A percentile compares a stretch with the other conserved stretches of the same genome.
These are phyloP conservation scores for Molossus molossus DNA, from an alignment of 2,797 vertebrate genomes.

Conservation along the genomic window DNA sequence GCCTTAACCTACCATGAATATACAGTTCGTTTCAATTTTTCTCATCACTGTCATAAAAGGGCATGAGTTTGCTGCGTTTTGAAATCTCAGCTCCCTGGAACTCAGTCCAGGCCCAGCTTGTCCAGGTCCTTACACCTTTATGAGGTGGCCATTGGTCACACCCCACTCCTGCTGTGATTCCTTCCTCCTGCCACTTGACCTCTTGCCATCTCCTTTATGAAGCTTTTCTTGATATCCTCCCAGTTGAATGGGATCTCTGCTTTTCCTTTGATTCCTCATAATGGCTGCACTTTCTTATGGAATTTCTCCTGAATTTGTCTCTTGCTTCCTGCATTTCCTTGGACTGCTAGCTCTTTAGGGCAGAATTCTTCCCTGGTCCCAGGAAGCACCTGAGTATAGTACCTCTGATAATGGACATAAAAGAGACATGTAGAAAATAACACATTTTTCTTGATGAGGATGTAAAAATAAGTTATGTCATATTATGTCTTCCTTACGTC, in stretches of 20 bases:
- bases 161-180: neutral
- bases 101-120: no score
- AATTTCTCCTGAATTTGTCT: neutral
- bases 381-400: neutral
- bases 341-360: neutral
- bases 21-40: neutral
- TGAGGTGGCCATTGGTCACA: neutral
- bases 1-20: neutral
- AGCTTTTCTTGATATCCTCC: neutral
- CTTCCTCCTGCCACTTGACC: neutral
- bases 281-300: neutral
- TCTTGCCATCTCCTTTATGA: neutral
- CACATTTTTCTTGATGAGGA: neutral
- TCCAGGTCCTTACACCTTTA: no score
- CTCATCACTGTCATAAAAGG: neutral
- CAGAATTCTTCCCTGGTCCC: neutral
- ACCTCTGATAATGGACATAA: neutral
- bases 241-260: neutral
- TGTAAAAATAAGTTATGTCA: neutral
- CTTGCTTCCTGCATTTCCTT: neutral
- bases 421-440: neutral
- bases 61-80: neutral
- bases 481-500: neutral
- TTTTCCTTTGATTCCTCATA: neutral
- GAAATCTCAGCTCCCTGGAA: rapidly evolving